Percentiles rank a stretch among this genome's conserved stretches.
phyloP scores from a whole-genome alignment of 2,113 vertebrate genomes.

The Spizaetus ornatus region DNA sequence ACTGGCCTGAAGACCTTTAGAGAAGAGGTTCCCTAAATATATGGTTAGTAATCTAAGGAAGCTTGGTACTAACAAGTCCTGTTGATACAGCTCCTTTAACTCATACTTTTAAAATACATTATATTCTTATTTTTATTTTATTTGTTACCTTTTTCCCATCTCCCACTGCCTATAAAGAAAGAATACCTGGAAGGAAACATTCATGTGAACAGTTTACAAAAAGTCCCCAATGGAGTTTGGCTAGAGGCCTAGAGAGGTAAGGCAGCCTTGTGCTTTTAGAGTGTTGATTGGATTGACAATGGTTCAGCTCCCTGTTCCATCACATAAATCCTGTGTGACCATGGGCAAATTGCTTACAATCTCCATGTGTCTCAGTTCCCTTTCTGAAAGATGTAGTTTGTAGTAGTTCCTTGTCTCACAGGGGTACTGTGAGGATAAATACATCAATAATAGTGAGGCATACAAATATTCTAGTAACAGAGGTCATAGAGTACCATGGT shows the following conservation, averaged over 20 bases:
- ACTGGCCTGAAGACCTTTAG: neutral
- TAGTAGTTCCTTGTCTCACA: neutral
- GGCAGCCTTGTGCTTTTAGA: neutral
- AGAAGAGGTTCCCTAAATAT: neutral
- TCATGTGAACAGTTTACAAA: neutral
- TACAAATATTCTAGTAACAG: neutral
- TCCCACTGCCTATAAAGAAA: neutral
- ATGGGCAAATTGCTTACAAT: neutral
- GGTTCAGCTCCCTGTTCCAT: neutral
- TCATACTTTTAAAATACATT: neutral
- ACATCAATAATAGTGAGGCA: neutral
- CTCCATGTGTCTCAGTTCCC: neutral
- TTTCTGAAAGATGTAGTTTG: neutral
- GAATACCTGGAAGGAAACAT: neutral
- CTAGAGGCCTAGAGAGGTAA: neutral
- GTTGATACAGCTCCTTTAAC: neutral
- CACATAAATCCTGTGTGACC: neutral
- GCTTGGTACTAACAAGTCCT: too few relatives aligned
- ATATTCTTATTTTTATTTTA: neutral
- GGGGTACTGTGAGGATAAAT: neutral
- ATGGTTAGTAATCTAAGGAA: neutral
- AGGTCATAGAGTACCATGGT: neutral
- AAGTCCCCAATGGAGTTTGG: neutral
- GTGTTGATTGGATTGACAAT: neutral
- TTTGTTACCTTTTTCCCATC: neutral